phyloP scores from a whole-genome alignment of 2,113 vertebrate species.

The Hoplias malabaricus region DNA sequence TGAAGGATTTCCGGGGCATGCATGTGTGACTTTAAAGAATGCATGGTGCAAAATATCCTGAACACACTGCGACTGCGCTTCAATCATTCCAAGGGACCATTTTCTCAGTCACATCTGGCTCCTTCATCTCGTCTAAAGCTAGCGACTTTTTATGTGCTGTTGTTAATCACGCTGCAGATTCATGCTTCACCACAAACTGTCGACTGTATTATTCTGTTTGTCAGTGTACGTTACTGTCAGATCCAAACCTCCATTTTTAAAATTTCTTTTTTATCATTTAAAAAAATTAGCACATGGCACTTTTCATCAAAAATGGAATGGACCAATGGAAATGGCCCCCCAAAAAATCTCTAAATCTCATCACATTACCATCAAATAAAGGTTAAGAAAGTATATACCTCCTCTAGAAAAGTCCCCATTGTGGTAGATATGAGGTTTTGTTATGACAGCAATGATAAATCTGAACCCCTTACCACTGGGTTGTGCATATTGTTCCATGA shows the following conservation, averaged over 20 bases:
- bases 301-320: too few relatives aligned
- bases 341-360: too few relatives aligned
- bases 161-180: background rate
- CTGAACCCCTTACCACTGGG: background rate
- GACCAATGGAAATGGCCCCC: too few relatives aligned
- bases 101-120: background rate
- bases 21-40: conserved; percentile 4
- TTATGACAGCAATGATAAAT: background rate
- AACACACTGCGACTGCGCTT: background rate
- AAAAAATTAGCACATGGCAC: background rate
- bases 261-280: background rate
- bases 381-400: background rate
- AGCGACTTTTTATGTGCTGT: background rate
- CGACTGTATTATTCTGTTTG: background rate
- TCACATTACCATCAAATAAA: too few relatives aligned
- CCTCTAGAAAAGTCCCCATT: too few relatives aligned
- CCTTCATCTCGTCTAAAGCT: background rate
- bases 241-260: background rate
- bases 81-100: conserved; percentile 8
- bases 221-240: background rate
- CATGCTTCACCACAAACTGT: background rate
- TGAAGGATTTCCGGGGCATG: background rate
- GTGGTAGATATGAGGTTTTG: too few relatives aligned
- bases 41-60: background rate
- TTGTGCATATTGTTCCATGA: background rate